A percentile compares a stretch with the other conserved stretches of the same genome.
Conservation (phyloP, 2,888 invertebrate species). For the Stenchaetothrips biformis region DNA sequence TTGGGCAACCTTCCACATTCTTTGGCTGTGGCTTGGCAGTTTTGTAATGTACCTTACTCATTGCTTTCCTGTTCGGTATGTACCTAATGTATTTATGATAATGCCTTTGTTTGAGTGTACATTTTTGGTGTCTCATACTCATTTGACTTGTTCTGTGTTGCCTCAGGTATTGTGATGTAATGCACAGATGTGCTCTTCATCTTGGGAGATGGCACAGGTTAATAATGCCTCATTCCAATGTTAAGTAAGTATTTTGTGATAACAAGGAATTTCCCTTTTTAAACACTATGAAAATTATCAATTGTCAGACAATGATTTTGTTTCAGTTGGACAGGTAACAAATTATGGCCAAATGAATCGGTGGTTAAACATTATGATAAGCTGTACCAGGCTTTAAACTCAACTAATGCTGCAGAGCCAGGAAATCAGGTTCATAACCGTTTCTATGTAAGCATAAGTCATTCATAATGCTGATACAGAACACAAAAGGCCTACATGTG, state of each 20-base stretch:
- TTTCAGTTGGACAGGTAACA: slow-evolving; percentile 53
- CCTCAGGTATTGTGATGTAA: slow-evolving; percentile 70
- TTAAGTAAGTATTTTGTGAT: slow-evolving; percentile 39
- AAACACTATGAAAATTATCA: neutral
- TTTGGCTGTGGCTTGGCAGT: slow-evolving; percentile 78
- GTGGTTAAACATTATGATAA: slow-evolving; percentile 67
- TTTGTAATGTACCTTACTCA: slow-evolving; percentile 64
- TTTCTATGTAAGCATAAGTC: slow-evolving; percentile 73
- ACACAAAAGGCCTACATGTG: neutral
- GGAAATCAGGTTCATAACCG: slow-evolving; percentile 72
- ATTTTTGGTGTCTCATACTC: neutral
- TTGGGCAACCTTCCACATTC: slow-evolving; percentile 78
- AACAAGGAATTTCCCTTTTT: neutral
- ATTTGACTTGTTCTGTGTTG: slow-evolving; percentile 31
- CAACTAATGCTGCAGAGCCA: slow-evolving; percentile 83
- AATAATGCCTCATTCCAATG: slow-evolving; percentile 53
- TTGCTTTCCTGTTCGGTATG: slow-evolving; percentile 56
- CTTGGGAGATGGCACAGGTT: slow-evolving; percentile 71
- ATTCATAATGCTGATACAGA: neutral
- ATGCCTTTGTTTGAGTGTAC: neutral
- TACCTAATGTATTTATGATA: slow-evolving; percentile 25
- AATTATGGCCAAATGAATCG: slow-evolving; percentile 71
- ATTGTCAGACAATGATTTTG: slow-evolving; percentile 25
- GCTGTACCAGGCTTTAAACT: slow-evolving; percentile 68
- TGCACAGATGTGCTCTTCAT: slow-evolving; percentile 86